Conservation (phyloP, 2,888 invertebrate genomes). For the Phengaris arion region DNA sequence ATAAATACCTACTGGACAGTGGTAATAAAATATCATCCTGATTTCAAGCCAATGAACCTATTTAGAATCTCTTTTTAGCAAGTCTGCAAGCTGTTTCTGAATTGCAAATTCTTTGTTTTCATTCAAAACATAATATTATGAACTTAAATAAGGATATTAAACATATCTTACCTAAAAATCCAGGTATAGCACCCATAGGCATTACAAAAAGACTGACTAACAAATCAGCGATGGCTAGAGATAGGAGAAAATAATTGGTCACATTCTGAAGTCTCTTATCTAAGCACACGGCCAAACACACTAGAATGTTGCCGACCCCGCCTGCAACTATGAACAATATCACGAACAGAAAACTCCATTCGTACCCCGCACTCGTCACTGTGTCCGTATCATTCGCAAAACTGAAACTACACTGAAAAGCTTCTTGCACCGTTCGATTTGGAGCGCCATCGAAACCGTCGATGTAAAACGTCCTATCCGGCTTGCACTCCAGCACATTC, state of each 20-base stretch:
- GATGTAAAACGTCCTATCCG: slow-evolving; percentile 64
- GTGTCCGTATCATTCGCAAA: slow-evolving; percentile 53
- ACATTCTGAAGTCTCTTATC: slow-evolving; percentile 95
- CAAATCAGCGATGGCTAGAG: slow-evolving; percentile 95
- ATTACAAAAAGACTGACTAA: slow-evolving; percentile 96
- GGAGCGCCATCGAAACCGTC: slow-evolving; percentile 50
- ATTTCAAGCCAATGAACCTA: neutral
- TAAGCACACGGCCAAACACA: slow-evolving; percentile 94
- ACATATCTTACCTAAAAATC: slow-evolving; percentile 89
- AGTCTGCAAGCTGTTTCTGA: neutral
- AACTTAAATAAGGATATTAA: neutral
- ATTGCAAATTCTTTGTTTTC: no score
- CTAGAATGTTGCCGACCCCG: slow-evolving; percentile 93
- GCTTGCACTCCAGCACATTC: slow-evolving; percentile 57
- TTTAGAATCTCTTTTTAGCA: neutral
- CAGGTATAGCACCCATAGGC: slow-evolving; percentile 96
- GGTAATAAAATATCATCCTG: neutral
- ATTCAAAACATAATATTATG: no score
- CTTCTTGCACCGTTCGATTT: slow-evolving; percentile 48
- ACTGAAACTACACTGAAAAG: slow-evolving; percentile 65
- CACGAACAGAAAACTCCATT: slow-evolving; percentile 92
- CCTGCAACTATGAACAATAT: slow-evolving; percentile 92
- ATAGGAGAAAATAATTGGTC: slow-evolving; percentile 96
- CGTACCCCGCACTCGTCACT: slow-evolving; percentile 67
- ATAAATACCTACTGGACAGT: slow-evolving; percentile 13